These are phyloP conservation scores for Trichechus manatus DNA, from an alignment of 2,113 vertebrate genomes.

Conservation along the genomic window DNA sequence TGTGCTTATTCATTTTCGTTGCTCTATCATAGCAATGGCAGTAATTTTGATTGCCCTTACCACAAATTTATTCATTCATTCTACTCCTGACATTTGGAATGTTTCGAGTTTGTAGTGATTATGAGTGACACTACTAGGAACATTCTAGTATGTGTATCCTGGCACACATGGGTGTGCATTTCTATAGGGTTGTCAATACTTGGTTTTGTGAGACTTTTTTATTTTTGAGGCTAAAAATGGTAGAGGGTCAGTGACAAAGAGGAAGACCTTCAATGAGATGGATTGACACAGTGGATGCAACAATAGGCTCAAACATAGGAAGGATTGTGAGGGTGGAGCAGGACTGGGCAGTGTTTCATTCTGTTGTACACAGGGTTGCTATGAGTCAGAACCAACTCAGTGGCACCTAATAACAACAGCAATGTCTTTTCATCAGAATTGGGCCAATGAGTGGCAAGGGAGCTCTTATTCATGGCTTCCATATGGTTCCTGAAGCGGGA, in stretches of 20 bases:
- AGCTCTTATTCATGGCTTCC: background rate
- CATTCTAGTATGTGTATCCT: background rate
- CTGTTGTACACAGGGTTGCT: too few relatives aligned
- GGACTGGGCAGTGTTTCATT: too few relatives aligned
- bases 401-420: too few relatives aligned
- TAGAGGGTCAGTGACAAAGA: too few relatives aligned
- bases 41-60: background rate
- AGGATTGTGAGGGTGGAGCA: too few relatives aligned
- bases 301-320: too few relatives aligned
- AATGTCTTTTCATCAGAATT: background rate
- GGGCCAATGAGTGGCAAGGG: background rate
- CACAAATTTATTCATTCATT: background rate
- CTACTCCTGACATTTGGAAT: background rate
- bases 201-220: background rate
- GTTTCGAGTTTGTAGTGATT: background rate
- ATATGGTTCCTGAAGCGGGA: background rate
- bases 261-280: too few relatives aligned
- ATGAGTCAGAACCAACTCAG: too few relatives aligned
- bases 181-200: background rate
- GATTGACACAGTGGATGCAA: too few relatives aligned
- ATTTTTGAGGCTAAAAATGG: background rate
- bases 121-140: background rate
- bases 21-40: background rate
- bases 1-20: background rate
- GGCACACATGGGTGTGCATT: fast-evolving